These are phyloP conservation scores for Dryomyza anilis DNA, from an alignment of 2,888 invertebrate genomes.

Conservation along the genomic window DNA sequence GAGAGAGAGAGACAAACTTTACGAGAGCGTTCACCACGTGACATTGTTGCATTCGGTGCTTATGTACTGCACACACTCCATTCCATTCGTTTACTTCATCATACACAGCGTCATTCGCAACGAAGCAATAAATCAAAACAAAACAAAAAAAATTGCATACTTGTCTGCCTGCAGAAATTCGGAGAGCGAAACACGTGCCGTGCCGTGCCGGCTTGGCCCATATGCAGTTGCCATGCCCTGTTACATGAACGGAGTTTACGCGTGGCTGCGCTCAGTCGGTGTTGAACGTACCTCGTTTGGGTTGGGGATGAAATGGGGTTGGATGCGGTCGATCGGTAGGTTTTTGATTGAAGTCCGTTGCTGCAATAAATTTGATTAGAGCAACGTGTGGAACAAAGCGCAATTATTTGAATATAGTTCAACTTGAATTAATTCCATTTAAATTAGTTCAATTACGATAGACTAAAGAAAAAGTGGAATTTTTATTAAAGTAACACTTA, in stretches of 20 bases:
- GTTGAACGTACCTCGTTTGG: too few species aligned
- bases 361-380: too few species aligned
- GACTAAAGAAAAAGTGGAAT: too few species aligned
- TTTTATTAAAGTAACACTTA: too few species aligned
- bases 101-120: conserved; percentile 29
- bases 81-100: conserved; percentile 1
- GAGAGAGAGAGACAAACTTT: conserved; percentile 10
- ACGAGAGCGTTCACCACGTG: conserved; percentile 43
- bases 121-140: conserved; percentile 55
- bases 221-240: neutral
- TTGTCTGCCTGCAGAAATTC: conserved; percentile 26
- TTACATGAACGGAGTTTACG: too few species aligned
- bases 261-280: neutral
- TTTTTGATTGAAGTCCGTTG: too few species aligned
- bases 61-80: conserved; percentile 22
- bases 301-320: neutral
- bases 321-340: neutral
- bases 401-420: too few species aligned
- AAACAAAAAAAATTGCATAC: conserved; percentile 49
- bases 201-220: neutral
- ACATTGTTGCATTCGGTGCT: conserved; percentile 47
- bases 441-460: too few species aligned
- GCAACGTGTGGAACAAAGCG: too few species aligned
- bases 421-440: too few species aligned
- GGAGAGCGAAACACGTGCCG: conserved; percentile 56